phyloP scores from a whole-genome alignment of 2,888 invertebrate genomes.

The Dasypogon diadema region DNA sequence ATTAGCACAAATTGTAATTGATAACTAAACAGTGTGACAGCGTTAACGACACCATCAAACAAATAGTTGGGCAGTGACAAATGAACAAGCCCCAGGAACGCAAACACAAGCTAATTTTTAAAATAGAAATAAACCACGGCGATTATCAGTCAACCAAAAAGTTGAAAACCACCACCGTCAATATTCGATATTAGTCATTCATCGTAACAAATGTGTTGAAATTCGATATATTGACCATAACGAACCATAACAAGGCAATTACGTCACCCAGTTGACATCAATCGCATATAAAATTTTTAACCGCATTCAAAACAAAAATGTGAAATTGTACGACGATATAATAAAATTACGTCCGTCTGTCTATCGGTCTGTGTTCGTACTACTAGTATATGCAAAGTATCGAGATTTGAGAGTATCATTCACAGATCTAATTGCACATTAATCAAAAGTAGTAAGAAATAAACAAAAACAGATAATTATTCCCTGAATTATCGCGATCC shows the following conservation, averaged over 20 bases:
- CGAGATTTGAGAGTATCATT: too few species aligned
- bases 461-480: conserved; percentile 9
- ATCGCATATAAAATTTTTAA: neutral
- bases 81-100: neutral
- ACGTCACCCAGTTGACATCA: conserved; percentile 25
- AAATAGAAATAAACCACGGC: conserved; percentile 30
- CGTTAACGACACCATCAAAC: neutral
- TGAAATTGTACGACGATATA: too few species aligned
- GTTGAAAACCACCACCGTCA: conserved; percentile 9
- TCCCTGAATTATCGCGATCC: conserved; percentile 1
- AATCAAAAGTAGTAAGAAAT: neutral
- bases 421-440: neutral
- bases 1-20: too few species aligned
- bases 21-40: neutral
- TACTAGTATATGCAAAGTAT: too few species aligned
- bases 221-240: conserved; percentile 12
- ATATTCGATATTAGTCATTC: conserved; percentile 9
- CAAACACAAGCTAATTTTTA: conserved; percentile 5
- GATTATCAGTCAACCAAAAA: conserved; percentile 48
- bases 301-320: neutral
- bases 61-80: conserved; percentile 1
- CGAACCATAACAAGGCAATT: neutral
- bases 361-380: neutral
- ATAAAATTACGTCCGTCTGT: neutral
- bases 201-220: neutral